These are phyloP conservation scores for Cartodere bifasciata DNA, from an alignment of 2,888 invertebrate genomes.

Conservation along the genomic window DNA sequence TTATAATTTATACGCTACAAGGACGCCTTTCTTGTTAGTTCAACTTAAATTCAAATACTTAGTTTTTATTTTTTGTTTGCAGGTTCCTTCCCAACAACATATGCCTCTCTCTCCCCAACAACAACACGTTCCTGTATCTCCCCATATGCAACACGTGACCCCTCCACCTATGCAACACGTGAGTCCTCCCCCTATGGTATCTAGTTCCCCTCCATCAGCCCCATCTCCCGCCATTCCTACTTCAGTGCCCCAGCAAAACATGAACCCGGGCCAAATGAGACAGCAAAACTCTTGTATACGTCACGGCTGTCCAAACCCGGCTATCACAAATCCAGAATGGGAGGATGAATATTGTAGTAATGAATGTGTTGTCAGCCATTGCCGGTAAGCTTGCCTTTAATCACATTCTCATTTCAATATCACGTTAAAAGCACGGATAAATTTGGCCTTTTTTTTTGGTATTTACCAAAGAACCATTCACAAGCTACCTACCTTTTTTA, in stretches of 20 bases:
- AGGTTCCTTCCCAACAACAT: slow-evolving; percentile 24
- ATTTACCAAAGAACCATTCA: no score
- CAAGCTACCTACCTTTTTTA: no score
- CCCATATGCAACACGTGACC: slow-evolving; percentile 31
- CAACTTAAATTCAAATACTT: no score
- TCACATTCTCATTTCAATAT: no score
- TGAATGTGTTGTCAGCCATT: slow-evolving; percentile 92
- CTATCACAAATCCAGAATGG: slow-evolving; percentile 87
- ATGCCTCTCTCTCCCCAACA: slow-evolving; percentile 26
- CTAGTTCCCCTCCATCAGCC: slow-evolving; percentile 40
- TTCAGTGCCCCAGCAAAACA: slow-evolving; percentile 37
- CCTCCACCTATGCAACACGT: no score
- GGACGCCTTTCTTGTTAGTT: no score
- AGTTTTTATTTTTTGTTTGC: slow-evolving; percentile 12
- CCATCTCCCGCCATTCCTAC: slow-evolving; percentile 32
- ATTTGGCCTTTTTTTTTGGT: no score
- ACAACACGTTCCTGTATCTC: slow-evolving; percentile 28
- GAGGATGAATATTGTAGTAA: slow-evolving; percentile 96
- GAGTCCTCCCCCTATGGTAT: slow-evolving; percentile 40
- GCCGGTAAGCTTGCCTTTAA: slow-evolving; percentile 67
- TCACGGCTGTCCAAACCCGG: slow-evolving; percentile 81
- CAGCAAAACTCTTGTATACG: slow-evolving; percentile 59
- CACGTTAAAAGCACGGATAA: no score
- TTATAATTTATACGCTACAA: no score
- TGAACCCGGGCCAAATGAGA: slow-evolving; percentile 28